Evolutionary conservation across 2,797 vertebrate genomes (phyloP).

Genomic region (Podarcis lilfordi): DNA sequence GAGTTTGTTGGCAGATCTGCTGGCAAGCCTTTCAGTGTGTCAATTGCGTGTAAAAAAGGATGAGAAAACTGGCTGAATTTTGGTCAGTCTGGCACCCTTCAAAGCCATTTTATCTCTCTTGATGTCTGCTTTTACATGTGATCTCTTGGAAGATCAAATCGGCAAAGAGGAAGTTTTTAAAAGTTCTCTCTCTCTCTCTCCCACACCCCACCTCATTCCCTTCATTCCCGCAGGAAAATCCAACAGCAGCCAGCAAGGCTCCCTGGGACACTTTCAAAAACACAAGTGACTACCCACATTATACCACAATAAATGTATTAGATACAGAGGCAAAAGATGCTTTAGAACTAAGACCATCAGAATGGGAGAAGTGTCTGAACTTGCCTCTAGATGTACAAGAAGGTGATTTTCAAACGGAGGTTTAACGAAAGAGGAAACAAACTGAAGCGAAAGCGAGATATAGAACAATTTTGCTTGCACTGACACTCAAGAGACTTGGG

Average conservation of each 20-base stretch:
- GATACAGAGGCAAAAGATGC: conserved; percentile 95
- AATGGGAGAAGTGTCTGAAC: conserved; percentile 99
- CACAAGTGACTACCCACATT: conserved; percentile 98
- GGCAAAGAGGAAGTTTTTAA: conserved; percentile 27
- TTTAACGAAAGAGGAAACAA: conserved; percentile 80
- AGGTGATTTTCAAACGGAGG: conserved; percentile 99
- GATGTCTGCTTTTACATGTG: conserved; percentile 43
- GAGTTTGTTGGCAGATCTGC: conserved; percentile 55
- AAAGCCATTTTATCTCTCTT: conserved; percentile 42
- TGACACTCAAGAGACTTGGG: conserved; percentile 90
- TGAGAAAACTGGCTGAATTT: rapidly evolving
- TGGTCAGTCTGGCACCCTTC: conserved; percentile 39
- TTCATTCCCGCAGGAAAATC: conserved; percentile 88
- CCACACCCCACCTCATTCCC: conserved; percentile 46
- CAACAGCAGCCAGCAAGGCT: conserved; percentile 90
- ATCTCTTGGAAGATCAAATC: not conserved
- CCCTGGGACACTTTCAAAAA: conserved; percentile 99
- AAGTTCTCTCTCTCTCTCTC: conserved; percentile 44
- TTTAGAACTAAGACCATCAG: conserved; percentile 97
- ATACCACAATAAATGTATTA: conserved; percentile 98
- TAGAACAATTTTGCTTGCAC: conserved; percentile 82
- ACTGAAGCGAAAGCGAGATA: conserved; percentile 70
- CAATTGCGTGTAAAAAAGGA: conserved; percentile 5
- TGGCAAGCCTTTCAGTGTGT: conserved; percentile 50
- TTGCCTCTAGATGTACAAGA: conserved; percentile 98